Conservation (phyloP, 2,797 vertebrate species). For the Gambusia yucatana region DNA sequence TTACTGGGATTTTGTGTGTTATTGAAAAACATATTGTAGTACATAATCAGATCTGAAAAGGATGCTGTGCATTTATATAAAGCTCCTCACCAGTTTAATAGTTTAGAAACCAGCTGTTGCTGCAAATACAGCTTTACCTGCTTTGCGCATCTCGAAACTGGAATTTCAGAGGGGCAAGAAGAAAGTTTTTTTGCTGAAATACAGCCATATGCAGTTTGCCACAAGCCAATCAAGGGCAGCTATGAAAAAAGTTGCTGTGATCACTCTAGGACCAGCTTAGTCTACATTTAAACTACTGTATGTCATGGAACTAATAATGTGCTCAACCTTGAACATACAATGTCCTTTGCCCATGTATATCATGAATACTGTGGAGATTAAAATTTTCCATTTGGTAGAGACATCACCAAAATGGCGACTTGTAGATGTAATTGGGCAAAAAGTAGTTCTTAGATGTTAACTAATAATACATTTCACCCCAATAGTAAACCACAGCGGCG, state of each 20-base stretch:
- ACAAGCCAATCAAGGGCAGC: background rate
- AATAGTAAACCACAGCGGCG: background rate
- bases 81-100: background rate
- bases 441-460: background rate
- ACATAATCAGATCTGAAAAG: background rate
- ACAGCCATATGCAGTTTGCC: background rate
- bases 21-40: background rate
- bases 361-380: background rate
- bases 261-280: background rate
- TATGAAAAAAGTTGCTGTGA: conserved; percentile 3
- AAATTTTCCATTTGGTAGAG: background rate
- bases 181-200: background rate
- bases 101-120: background rate
- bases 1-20: background rate
- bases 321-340: background rate
- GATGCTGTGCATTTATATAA: background rate
- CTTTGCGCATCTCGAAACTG: background rate
- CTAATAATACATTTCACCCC: background rate
- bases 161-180: conserved; percentile 1
- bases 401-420: background rate
- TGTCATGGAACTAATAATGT: background rate
- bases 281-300: background rate
- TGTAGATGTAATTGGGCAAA: background rate
- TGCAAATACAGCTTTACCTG: background rate
- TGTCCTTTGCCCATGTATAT: background rate